Percentiles rank a stretch among this genome's conserved stretches.
Conservation (phyloP, 2,888 invertebrate genomes). For the Polydrusus pterygomalis region DNA sequence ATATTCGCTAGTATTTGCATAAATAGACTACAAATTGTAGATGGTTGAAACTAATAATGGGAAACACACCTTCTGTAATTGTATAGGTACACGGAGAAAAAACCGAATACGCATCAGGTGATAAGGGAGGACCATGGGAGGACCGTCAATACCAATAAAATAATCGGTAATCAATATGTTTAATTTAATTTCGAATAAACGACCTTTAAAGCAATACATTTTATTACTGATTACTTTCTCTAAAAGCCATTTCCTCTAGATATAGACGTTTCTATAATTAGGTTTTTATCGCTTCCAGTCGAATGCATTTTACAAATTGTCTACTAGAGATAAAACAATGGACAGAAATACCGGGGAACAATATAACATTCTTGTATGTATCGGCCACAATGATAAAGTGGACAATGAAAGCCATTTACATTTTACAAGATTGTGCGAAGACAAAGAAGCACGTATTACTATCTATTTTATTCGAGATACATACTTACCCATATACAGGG, state of each 20-base stretch:
- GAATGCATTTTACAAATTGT: neutral
- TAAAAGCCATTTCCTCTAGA: conserved; percentile 2
- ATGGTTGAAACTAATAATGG: neutral
- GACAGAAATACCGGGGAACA: neutral
- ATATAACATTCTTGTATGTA: neutral
- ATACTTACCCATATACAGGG: too few relatives aligned
- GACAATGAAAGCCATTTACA: conserved; percentile 10
- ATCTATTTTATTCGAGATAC: too few relatives aligned
- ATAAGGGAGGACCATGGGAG: too few relatives aligned
- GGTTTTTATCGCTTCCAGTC: neutral
- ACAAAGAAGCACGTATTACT: neutral
- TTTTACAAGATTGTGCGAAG: neutral
- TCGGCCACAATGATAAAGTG: neutral
- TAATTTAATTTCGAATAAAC: too few relatives aligned
- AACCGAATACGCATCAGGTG: too few relatives aligned
- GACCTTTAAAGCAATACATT: too few relatives aligned
- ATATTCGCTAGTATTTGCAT: conserved; percentile 13
- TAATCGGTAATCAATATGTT: too few relatives aligned
- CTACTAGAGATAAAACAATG: conserved; percentile 7
- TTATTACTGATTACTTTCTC: neutral
- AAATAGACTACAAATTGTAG: conserved; percentile 7
- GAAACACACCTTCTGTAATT: neutral
- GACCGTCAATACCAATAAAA: too few relatives aligned
- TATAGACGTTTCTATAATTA: conserved; percentile 6
- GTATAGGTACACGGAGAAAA: too few relatives aligned